Conservation (phyloP, 2,888 invertebrate species). For the Cheilosia variabilis region DNA sequence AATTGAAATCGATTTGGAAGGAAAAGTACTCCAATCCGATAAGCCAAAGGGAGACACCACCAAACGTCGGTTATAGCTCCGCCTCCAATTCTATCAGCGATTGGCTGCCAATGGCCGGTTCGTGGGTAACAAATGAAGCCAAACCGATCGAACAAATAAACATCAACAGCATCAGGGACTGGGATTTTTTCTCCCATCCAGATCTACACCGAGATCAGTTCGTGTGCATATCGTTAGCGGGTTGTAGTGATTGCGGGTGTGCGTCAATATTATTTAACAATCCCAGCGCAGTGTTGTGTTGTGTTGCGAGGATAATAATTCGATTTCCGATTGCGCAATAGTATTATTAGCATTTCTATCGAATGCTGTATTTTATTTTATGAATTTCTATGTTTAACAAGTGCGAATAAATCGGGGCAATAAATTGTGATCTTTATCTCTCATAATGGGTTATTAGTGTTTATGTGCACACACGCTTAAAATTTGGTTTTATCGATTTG, state of each 20-base stretch:
- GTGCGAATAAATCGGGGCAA: conserved; percentile 46
- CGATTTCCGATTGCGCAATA: conserved; percentile 28
- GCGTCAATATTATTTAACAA: conserved; percentile 10
- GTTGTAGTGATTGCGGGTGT: conserved; percentile 49
- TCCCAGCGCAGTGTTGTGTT: conserved; percentile 17
- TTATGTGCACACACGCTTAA: conserved; percentile 39
- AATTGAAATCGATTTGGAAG: conserved; percentile 39
- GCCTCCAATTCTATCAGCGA: conserved; percentile 48
- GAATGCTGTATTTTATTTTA: neutral
- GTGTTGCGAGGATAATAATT: conserved; percentile 43
- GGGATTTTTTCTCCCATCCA: conserved; percentile 54
- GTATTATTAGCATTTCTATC: conserved; percentile 10
- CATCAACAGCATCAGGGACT: conserved; percentile 25
- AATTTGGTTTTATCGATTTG: conserved; percentile 57
- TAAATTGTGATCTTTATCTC: conserved; percentile 57
- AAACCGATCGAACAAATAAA: conserved; percentile 59
- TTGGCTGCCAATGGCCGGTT: conserved; percentile 58
- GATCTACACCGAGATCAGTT: conserved; percentile 62
- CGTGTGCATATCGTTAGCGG: conserved; percentile 54
- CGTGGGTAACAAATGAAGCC: conserved; percentile 58
- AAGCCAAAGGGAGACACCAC: conserved; percentile 38
- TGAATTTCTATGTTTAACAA: conserved; percentile 9
- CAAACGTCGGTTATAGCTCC: conserved; percentile 23
- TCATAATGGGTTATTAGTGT: conserved; percentile 46
- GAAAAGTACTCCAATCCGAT: neutral